Conservation (phyloP, 2,888 invertebrate species). For the Watsonalla cultraria region DNA sequence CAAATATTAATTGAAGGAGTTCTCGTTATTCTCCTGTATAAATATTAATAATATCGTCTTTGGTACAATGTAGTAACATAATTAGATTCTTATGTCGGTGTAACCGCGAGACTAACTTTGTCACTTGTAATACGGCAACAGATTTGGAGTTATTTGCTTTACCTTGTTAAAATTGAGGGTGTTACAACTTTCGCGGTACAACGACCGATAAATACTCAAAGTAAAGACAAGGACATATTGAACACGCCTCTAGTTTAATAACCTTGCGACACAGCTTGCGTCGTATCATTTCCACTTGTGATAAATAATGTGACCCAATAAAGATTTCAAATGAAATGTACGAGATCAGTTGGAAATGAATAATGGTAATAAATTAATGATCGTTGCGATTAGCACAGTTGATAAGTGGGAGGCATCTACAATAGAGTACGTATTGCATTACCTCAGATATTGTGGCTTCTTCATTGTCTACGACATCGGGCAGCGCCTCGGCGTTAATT, state of each 20-base stretch:
- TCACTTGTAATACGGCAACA: not conserved
- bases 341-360: not conserved
- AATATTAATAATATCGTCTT: no score
- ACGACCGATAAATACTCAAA: not conserved
- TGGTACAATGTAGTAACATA: no score
- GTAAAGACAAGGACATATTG: no score
- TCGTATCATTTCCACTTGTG: not conserved
- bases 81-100: not conserved
- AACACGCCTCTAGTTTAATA: not conserved
- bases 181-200: not conserved
- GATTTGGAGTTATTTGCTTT: not conserved
- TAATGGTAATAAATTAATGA: slow-evolving; percentile 8
- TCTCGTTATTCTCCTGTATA: no score
- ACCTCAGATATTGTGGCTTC: slow-evolving; percentile 75
- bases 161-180: not conserved
- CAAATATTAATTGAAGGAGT: no score
- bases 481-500: slow-evolving; percentile 51
- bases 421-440: slow-evolving; percentile 68
- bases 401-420: slow-evolving; percentile 69
- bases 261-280: no score
- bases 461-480: slow-evolving; percentile 72
- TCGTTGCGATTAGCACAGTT: slow-evolving; percentile 52
- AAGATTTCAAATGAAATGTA: not conserved
- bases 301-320: slow-evolving; percentile 2
- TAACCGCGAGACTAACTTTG: not conserved